A percentile compares a stretch with the other conserved stretches of the same genome.
phyloP scores from a whole-genome alignment of 2,797 vertebrate species.

The Anolis apletophallus region DNA sequence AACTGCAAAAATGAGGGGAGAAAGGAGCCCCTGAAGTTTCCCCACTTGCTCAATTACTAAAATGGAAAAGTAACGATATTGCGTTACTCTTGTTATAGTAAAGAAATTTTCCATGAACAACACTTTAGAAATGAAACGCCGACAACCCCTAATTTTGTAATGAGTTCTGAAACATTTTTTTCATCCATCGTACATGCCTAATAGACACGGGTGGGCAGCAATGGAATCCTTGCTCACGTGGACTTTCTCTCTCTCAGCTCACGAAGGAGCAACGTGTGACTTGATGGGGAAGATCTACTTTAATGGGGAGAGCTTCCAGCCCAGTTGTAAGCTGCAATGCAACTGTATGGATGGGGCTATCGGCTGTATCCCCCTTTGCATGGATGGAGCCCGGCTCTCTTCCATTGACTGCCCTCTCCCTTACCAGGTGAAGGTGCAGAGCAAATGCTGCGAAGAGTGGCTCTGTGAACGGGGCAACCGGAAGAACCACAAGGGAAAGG shows the following conservation, averaged over 20 bases:
- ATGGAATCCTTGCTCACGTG: neutral
- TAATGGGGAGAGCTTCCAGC: slow-evolving; percentile 83
- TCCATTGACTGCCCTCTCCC: slow-evolving; percentile 78
- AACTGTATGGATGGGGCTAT: slow-evolving; percentile 84
- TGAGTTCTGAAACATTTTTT: too few species aligned
- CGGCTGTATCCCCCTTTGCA: slow-evolving; percentile 80
- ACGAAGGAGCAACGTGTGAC: slow-evolving; percentile 79
- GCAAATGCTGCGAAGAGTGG: slow-evolving; percentile 84
- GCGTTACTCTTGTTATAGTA: too few species aligned
- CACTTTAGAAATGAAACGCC: too few species aligned
- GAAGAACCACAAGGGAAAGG: slow-evolving; percentile 67
- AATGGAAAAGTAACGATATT: too few species aligned
- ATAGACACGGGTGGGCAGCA: too few species aligned
- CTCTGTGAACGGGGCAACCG: slow-evolving; percentile 70
- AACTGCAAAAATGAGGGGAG: too few species aligned
- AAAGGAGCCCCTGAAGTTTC: too few species aligned
- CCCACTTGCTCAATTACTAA: too few species aligned
- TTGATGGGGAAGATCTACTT: slow-evolving; percentile 81
- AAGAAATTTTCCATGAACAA: too few species aligned
- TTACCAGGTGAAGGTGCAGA: slow-evolving; percentile 65
- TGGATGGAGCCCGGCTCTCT: slow-evolving; percentile 68
- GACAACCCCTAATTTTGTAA: too few species aligned
- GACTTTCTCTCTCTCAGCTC: slow-evolving; percentile 64
- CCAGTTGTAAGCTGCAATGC: slow-evolving; percentile 83
- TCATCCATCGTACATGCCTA: too few species aligned